These are phyloP conservation scores for Oxygymnocypris stewartii DNA, from an alignment of 2,113 vertebrate species.

Conservation along the genomic window DNA sequence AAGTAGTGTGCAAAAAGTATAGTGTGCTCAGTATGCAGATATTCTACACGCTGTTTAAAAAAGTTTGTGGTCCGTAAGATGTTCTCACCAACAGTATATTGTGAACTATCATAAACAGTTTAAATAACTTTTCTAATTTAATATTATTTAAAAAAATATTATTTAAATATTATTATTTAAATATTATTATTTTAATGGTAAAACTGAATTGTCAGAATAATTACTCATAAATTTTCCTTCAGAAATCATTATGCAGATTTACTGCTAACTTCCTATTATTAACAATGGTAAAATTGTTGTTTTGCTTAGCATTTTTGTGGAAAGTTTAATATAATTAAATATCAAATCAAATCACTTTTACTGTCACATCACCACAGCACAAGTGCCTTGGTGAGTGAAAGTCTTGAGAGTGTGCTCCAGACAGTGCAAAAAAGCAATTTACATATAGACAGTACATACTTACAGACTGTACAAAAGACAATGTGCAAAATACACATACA, in stretches of 20 bases:
- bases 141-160: background rate
- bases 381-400: too few relatives aligned
- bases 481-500: too few relatives aligned
- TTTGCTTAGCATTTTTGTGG: background rate
- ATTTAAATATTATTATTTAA: too few relatives aligned
- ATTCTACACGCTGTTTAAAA: background rate
- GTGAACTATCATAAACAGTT: background rate
- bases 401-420: too few relatives aligned
- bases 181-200: background rate
- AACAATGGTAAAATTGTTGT: background rate
- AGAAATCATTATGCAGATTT: background rate
- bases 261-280: background rate
- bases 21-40: background rate
- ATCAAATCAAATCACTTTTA: too few relatives aligned
- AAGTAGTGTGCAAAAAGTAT: background rate
- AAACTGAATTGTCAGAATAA: background rate
- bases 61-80: background rate
- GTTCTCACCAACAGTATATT: background rate
- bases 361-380: too few relatives aligned
- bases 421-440: too few relatives aligned
- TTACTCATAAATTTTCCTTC: background rate
- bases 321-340: background rate
- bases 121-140: background rate
- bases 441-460: too few relatives aligned
- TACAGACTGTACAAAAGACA: too few relatives aligned